Evolutionary conservation across 2,113 vertebrate genomes (phyloP), one percentile per base, ranked within the genome.

Genomic region (Siphamia tubifer): DNA sequence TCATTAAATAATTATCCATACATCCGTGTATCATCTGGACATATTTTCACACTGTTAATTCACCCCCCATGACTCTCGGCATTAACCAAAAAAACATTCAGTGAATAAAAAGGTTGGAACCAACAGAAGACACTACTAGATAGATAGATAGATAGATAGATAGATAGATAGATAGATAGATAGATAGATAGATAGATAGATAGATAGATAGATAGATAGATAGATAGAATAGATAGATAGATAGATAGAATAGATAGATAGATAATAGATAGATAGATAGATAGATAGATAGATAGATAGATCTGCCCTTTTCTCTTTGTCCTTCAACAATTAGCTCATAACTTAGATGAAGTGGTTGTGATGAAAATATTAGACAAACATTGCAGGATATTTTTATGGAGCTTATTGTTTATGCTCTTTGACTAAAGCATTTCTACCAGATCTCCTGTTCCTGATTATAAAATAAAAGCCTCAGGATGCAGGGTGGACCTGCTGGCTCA

Each of bases 401-500:
- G n/a, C n/a, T 48, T 24, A 48, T 48, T 15, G 24, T 48, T 27
- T 28, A 28, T n/a, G 27, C 7, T 25, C 11, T 9, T 21, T 35
- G 36, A 8, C 52, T 55, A 63, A 16, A 64, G 4, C 8, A 56
- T 56, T 56, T 5, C 15, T 69, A 77, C 44, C 53, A 51, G 19
- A 19, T 47, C 45, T 84, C 40, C 81, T 89, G 83, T 67, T 70
- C 72, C 16, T 85, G 73, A 90, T 87, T 86, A 89, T 25, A 45
- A 43, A 42, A 9, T 16, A n/a, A 42, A 76, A 57, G 53, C 83
- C 66, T 80, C 86, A 85, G 74, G 15, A 65, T 47, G 28, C 44
- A 65, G 88, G 88, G 87, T 56, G 89, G 85, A 86, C 85, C 80
- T 67, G 73, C 78, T 89, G 87, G 68, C 81, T 82, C 78, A 82